Base-by-base conservation (phyloP, 2,113 vertebrate species). In the Catharus bicknelli region DNA sequence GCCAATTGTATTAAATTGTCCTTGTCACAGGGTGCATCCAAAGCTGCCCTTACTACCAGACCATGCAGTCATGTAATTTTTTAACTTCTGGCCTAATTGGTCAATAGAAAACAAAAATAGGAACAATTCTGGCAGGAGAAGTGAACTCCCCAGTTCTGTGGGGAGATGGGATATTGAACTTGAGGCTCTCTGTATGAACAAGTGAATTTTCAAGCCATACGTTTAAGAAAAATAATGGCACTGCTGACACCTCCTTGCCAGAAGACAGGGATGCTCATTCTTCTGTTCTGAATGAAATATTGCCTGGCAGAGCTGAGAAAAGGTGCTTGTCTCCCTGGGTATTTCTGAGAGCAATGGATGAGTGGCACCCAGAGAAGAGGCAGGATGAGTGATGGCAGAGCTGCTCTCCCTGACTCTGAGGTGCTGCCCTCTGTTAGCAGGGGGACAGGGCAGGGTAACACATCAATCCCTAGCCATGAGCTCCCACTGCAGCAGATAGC, bases 291-390 rank as follows among this genome's bases (percentile, higher is more conserved):
- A 66, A 38, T 25, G 75, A 94, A 91, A 85, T 68, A 85, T 48
- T 88, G 87, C 67, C 78, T 32, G 40, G 54, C 27, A 76, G 42
- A 66, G 27, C 43, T 66, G 75, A 73, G 55, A 79, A 85, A 90
- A 89, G 62, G 34, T 80, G 42, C 47, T 66, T 87, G 81, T 80
- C 78, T 95, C 47, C 26, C 29, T 47, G 50, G 36, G 59, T 82
- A 75, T 90, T 82, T 90, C 70, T 95, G 75, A 88, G 78, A 36
- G 43, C 90, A 80, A 58, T 79, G 84, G 74, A 93, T 87, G 86
- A 86, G 43, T 86, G 92, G 81, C 89, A 90, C 26, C 54, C 67
- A 90, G 50, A 32, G 47, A 89, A 43, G 14, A 83, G 86, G 70
- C 91, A 94, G 86, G 54, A 5, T 77, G 82, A 96, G n/a, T 40